Evolutionary conservation across 2,797 vertebrate species (phyloP).

Genomic region (Hydrocynus forskahlii): DNA sequence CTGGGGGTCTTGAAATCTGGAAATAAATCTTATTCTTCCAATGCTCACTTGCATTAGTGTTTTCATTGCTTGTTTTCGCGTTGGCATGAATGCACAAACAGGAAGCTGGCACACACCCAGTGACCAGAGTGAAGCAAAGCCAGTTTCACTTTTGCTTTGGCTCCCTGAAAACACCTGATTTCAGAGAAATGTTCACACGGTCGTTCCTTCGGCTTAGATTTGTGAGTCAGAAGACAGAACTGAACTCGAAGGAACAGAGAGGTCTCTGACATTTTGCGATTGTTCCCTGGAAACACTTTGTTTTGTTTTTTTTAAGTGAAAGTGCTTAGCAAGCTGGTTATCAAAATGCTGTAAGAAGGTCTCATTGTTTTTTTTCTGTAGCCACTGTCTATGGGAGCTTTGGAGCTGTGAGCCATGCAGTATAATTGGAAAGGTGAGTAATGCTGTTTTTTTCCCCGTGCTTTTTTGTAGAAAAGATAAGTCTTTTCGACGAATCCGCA

Average conservation of each 20-base stretch:
- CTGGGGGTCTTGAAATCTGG: neutral
- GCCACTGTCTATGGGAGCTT: neutral
- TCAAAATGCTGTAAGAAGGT: no score
- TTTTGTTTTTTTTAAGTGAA: no score
- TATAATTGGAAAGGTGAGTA: neutral
- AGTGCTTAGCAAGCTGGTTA: no score
- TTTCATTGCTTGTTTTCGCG: neutral
- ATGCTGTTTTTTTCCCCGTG: neutral
- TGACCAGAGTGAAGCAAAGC: neutral
- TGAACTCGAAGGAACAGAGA: no score
- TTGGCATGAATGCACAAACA: neutral
- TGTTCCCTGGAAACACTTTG: no score
- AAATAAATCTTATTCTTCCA: slow-evolving; percentile 41
- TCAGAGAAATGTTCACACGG: neutral
- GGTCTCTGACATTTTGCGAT: no score
- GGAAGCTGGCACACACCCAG: neutral
- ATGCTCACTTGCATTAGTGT: neutral
- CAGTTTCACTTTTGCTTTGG: neutral
- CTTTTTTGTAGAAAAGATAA: neutral
- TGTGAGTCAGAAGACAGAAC: no score
- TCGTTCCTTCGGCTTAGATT: no score
- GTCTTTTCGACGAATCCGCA: no score
- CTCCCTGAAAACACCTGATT: neutral
- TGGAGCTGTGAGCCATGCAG: neutral
- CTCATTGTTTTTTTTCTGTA: neutral